Evolutionary conservation across 2,797 vertebrate species (phyloP).

Genomic region (Enteromius argenteus): DNA sequence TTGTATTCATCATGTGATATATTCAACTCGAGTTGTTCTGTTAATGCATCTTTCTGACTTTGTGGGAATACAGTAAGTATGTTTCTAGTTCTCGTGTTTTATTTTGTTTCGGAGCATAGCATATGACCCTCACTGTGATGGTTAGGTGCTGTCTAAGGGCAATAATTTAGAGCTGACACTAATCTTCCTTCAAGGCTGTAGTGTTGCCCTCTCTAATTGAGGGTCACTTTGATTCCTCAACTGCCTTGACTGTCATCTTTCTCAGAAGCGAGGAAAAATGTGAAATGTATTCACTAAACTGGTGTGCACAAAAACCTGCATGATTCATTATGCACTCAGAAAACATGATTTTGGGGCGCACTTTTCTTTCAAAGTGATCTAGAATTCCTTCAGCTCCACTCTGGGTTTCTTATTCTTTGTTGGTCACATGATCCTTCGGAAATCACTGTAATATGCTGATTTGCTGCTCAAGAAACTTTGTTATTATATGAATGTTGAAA

Average conservation of each 20-base stretch:
- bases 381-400: neutral
- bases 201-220: conserved; percentile 50
- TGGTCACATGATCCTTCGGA: neutral
- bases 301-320: neutral
- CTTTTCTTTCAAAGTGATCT: neutral
- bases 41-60: conserved; percentile 7
- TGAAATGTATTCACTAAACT: neutral
- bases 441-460: neutral
- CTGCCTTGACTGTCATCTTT: conserved; percentile 45
- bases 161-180: conserved; percentile 51
- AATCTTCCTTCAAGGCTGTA: conserved; percentile 57
- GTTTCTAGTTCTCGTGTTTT: neutral
- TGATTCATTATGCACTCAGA: neutral
- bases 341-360: neutral
- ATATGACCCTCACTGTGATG: conserved; percentile 45
- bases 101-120: conserved; percentile 5
- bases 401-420: neutral
- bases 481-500: neutral
- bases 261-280: neutral
- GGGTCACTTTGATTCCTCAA: conserved; percentile 50
- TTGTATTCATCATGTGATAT: neutral
- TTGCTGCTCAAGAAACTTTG: neutral
- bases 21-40: neutral
- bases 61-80: neutral
- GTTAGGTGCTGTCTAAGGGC: conserved; percentile 28